Percentiles rank a stretch among this genome's conserved stretches.
These are phyloP conservation scores for Eristalinus aeneus DNA, from an alignment of 2,888 invertebrate species.

Conservation along the genomic window DNA sequence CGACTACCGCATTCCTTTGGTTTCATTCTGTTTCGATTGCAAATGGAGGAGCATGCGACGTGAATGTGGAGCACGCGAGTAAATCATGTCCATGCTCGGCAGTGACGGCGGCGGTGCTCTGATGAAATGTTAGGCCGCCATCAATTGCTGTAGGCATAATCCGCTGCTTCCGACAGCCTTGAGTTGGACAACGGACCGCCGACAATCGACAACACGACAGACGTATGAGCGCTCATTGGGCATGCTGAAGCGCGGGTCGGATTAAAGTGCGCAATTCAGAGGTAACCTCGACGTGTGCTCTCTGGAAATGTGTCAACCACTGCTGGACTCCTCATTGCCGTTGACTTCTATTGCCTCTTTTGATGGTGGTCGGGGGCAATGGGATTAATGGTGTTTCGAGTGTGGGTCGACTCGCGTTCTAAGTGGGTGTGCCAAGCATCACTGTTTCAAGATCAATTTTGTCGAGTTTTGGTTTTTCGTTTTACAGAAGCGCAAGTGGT, in stretches of 20 bases:
- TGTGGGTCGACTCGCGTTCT: conserved; percentile 6
- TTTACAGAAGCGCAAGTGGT: not conserved
- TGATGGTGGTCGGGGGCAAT: not conserved
- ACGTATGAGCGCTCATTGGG: conserved; percentile 26
- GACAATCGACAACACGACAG: too few relatives aligned
- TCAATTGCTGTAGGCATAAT: conserved; percentile 56
- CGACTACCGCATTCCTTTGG: conserved; percentile 58
- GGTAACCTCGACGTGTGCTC: conserved; percentile 7
- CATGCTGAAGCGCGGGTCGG: conserved; percentile 25
- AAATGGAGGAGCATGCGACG: not conserved
- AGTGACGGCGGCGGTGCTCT: conserved; percentile 14
- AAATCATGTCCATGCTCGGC: conserved; percentile 46
- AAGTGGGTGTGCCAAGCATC: not conserved
- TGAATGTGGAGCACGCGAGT: conserved; percentile 25
- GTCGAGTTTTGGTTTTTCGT: too few relatives aligned
- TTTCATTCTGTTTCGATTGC: conserved; percentile 39
- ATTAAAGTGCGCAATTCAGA: conserved; percentile 47
- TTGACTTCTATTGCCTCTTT: not conserved
- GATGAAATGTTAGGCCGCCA: conserved; percentile 50
- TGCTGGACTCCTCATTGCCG: not conserved
- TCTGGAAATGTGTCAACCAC: conserved; percentile 37
- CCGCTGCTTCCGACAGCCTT: conserved; percentile 68
- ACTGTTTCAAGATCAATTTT: not conserved
- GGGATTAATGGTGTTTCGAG: conserved; percentile 29
- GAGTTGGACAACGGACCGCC: conserved; percentile 15